These are phyloP conservation scores for Andrena dorsata DNA, from an alignment of 2,888 invertebrate species.

Conservation along the genomic window DNA sequence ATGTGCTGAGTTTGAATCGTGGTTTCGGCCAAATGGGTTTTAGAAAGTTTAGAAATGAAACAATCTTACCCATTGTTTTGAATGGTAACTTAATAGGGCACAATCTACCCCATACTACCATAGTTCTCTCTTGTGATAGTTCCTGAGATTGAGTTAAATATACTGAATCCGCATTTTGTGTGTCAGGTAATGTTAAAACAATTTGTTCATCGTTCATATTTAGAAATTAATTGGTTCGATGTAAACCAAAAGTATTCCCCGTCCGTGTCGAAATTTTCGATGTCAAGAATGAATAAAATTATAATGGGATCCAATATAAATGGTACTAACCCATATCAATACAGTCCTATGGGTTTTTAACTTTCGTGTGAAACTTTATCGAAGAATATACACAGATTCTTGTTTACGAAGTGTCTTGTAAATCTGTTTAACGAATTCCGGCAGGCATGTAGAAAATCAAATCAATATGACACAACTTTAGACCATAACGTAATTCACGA, in stretches of 20 bases:
- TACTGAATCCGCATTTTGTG: conserved; percentile 75
- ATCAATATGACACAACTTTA: background rate
- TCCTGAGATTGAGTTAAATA: conserved; percentile 76
- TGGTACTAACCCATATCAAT: conserved; percentile 34
- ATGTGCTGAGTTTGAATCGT: too few species aligned
- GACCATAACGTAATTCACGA: background rate
- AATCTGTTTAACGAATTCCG: background rate
- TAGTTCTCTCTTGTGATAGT: conserved; percentile 35
- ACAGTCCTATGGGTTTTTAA: conserved; percentile 2
- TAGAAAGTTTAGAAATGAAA: conserved; percentile 1
- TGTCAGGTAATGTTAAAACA: conserved; percentile 75
- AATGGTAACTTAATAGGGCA: conserved; percentile 66
- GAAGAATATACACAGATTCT: too few species aligned
- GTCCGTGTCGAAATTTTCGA: background rate
- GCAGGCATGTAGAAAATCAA: background rate
- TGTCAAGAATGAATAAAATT: conserved; percentile 2
- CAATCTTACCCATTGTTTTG: conserved; percentile 62
- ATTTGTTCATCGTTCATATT: conserved; percentile 62
- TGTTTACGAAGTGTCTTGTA: background rate
- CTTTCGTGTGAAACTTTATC: background rate
- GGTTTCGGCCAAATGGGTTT: background rate
- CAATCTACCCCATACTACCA: conserved; percentile 76
- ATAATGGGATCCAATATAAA: background rate
- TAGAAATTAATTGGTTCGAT: conserved; percentile 38
- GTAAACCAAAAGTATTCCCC: conserved; percentile 34